A percentile compares a stretch with the other conserved stretches of the same genome.
These are phyloP conservation scores for Macropis europaea DNA, from an alignment of 2,888 invertebrate genomes.

Conservation along the genomic window DNA sequence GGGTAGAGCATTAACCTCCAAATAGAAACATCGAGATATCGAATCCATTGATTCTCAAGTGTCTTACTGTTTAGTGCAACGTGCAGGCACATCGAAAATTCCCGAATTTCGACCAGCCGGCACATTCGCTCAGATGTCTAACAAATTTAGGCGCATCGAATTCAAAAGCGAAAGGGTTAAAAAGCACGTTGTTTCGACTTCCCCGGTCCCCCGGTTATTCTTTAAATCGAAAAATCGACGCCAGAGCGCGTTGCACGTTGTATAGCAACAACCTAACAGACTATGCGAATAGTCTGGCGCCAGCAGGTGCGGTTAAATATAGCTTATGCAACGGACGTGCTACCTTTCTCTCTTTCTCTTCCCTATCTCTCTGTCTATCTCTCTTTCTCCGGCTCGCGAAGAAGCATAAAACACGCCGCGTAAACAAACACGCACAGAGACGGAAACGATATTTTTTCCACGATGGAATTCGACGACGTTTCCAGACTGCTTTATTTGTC, in stretches of 20 bases:
- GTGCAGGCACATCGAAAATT: no score
- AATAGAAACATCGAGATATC: no score
- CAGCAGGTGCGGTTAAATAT: constrained; percentile 66
- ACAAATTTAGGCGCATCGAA: no score
- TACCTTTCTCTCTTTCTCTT: constrained; percentile 14
- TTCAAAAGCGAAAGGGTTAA: no score
- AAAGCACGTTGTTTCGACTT: no score
- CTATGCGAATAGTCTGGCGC: constrained; percentile 61
- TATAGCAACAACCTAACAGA: constrained; percentile 46
- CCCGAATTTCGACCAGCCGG: no score
- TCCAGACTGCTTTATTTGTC: background rate
- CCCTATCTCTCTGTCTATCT: background rate
- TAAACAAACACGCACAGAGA: constrained; percentile 20
- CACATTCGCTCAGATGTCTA: no score
- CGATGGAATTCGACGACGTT: background rate
- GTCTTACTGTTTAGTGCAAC: no score
- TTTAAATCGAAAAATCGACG: constrained; percentile 35
- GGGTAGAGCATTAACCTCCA: no score
- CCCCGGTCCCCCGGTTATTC: no score
- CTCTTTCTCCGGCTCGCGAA: background rate
- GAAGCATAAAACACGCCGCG: constrained; percentile 22
- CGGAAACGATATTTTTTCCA: background rate
- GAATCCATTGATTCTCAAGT: no score
- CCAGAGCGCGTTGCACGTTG: constrained; percentile 48
- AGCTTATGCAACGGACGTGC: constrained; percentile 59